phyloP scores from a whole-genome alignment of 2,797 vertebrate species.

The Characodon lateralis region DNA sequence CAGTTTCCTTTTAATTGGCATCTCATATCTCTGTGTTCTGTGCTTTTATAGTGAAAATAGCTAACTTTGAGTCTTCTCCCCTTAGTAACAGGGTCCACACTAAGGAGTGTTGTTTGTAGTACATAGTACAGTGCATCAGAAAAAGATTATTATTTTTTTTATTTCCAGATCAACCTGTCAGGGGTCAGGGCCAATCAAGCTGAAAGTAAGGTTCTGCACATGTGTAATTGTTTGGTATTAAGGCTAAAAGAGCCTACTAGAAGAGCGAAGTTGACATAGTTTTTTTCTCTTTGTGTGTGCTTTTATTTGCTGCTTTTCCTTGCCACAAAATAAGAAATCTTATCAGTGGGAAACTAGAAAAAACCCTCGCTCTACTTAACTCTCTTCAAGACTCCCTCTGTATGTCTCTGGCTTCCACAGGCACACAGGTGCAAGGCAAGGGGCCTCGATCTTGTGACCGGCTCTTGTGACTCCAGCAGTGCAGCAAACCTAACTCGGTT shows the following conservation, averaged over 20 bases:
- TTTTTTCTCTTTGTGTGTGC: slow-evolving; percentile 21
- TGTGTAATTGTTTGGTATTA: slow-evolving; percentile 8
- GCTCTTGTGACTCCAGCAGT: slow-evolving; percentile 77
- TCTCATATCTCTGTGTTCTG: not conserved
- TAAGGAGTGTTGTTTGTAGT: not conserved
- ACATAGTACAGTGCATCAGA: not conserved
- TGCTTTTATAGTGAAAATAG: not conserved
- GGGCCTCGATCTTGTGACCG: slow-evolving; percentile 71
- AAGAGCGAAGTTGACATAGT: slow-evolving; percentile 45
- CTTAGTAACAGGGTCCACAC: not conserved
- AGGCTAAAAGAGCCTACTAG: slow-evolving; percentile 37
- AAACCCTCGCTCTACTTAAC: slow-evolving; percentile 26
- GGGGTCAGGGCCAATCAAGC: not conserved
- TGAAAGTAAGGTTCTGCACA: not conserved
- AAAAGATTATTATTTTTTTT: not conserved
- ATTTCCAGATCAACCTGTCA: not conserved
- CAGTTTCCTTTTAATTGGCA: not conserved
- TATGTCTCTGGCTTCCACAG: slow-evolving; percentile 20
- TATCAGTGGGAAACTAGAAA: slow-evolving; percentile 45
- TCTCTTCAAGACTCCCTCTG: slow-evolving; percentile 20
- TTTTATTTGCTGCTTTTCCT: slow-evolving; percentile 30
- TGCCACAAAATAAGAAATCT: slow-evolving; percentile 29
- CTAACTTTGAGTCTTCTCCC: not conserved
- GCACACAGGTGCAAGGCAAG: slow-evolving; percentile 71
- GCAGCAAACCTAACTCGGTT: slow-evolving; percentile 72